Evolutionary conservation across 2,797 vertebrate genomes (phyloP).

Genomic region (Mus spretus): DNA sequence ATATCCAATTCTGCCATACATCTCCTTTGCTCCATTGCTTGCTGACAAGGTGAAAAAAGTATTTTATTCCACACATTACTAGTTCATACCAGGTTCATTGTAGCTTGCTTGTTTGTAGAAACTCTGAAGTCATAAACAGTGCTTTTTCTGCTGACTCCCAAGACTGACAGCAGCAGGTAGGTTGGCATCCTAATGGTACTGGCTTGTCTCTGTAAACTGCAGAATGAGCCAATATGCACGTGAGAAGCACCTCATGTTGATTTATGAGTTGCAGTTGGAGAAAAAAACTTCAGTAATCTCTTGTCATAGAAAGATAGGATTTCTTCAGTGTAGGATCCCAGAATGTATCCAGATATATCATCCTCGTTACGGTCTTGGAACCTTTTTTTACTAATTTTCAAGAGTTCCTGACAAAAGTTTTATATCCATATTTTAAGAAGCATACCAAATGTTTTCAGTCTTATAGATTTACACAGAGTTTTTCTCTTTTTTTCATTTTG

Average conservation of each 20-base stretch:
- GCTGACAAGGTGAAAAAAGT: constrained; percentile 49
- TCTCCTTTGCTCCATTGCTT: constrained; percentile 76
- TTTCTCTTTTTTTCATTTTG: constrained; percentile 66
- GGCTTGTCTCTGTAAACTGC: background rate
- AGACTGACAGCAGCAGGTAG: constrained; percentile 52
- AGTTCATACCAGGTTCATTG: constrained; percentile 72
- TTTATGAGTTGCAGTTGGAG: background rate
- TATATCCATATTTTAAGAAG: background rate
- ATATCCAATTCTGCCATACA: constrained; percentile 60
- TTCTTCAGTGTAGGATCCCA: background rate
- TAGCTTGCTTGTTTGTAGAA: constrained; percentile 60
- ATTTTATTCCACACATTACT: constrained; percentile 71
- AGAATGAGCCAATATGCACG: background rate
- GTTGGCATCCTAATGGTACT: constrained; percentile 20
- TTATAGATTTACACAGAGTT: constrained; percentile 22
- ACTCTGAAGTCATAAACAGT: background rate
- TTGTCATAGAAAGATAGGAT: background rate
- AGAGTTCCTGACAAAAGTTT: background rate
- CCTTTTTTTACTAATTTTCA: background rate
- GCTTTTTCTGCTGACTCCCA: background rate
- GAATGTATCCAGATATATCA: background rate
- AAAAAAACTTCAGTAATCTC: background rate
- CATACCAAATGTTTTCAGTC: constrained; percentile 11
- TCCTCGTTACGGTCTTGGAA: background rate
- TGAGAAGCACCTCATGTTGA: background rate